Percentiles rank a stretch among this genome's conserved stretches.
phyloP scores from a whole-genome alignment of 2,113 vertebrate species.

The Larimichthys crocea region DNA sequence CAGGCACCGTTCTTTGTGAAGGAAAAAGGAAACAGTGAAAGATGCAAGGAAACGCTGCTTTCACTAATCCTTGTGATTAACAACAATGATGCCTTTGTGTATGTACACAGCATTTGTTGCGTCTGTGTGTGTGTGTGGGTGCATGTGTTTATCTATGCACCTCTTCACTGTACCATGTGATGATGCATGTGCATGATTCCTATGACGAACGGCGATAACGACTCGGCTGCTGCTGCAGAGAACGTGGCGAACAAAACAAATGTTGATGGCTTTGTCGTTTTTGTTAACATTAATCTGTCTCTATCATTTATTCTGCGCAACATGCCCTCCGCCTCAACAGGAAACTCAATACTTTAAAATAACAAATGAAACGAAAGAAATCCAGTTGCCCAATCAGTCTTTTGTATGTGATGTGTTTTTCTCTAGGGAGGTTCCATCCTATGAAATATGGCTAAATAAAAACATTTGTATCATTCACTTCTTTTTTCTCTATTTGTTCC shows the following conservation, averaged over 20 bases:
- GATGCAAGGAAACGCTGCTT: constrained; percentile 2
- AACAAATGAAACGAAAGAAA: constrained; percentile 13
- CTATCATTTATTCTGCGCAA: background rate
- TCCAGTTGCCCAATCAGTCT: background rate
- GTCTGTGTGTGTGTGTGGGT: background rate
- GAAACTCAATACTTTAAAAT: background rate
- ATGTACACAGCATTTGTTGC: constrained; percentile 1
- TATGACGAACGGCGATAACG: background rate
- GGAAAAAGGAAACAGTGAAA: background rate
- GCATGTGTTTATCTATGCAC: background rate
- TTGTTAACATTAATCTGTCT: background rate
- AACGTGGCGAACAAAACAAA: constrained; percentile 21
- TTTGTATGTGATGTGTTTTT: constrained; percentile 1
- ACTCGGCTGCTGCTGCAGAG: background rate
- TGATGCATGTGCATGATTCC: constrained; percentile 10
- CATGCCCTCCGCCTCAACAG: background rate
- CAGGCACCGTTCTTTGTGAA: background rate
- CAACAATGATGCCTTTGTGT: constrained; percentile 14
- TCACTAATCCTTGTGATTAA: constrained; percentile 47
- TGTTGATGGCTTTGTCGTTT: constrained; percentile 13
- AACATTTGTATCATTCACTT: background rate
- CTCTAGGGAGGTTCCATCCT: background rate
- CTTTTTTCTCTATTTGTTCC: background rate
- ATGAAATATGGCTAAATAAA: background rate
- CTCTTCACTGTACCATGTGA: background rate